These are phyloP conservation scores for Aphaenogaster floridana DNA, from an alignment of 1,140 invertebrate genomes.

Conservation along the genomic window DNA sequence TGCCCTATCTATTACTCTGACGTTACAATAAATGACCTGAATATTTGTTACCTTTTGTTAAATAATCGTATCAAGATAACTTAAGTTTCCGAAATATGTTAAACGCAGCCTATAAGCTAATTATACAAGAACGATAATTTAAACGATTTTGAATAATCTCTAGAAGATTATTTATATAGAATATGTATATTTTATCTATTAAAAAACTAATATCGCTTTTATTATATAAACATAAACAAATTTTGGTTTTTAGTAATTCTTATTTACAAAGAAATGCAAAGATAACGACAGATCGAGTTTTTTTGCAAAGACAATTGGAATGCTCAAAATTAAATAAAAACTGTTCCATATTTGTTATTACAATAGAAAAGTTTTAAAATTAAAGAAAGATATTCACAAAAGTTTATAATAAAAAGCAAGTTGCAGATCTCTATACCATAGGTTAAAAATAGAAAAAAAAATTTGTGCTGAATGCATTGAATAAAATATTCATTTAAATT, in stretches of 20 bases:
- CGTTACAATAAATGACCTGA: background rate
- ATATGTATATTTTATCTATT: too few relatives aligned
- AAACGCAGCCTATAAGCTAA: background rate
- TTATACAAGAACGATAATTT: background rate
- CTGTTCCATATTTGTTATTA: background rate
- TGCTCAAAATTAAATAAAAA: background rate
- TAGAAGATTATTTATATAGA: too few relatives aligned
- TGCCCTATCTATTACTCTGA: background rate
- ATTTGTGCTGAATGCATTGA: background rate
- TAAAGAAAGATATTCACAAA: background rate
- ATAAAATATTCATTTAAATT: background rate
- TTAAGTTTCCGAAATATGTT: background rate
- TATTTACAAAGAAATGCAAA: background rate
- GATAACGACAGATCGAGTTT: background rate
- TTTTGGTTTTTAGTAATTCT: background rate
- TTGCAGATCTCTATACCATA: background rate
- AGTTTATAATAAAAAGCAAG: background rate
- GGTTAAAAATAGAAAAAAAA: background rate
- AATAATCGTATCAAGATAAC: background rate
- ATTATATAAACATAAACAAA: background rate
- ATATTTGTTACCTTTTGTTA: background rate
- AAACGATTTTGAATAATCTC: background rate
- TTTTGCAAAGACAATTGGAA: background rate
- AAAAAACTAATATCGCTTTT: background rate
- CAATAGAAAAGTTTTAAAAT: background rate